Base-by-base conservation (phyloP, 1,140 invertebrate species). In the Ips nitidus region DNA sequence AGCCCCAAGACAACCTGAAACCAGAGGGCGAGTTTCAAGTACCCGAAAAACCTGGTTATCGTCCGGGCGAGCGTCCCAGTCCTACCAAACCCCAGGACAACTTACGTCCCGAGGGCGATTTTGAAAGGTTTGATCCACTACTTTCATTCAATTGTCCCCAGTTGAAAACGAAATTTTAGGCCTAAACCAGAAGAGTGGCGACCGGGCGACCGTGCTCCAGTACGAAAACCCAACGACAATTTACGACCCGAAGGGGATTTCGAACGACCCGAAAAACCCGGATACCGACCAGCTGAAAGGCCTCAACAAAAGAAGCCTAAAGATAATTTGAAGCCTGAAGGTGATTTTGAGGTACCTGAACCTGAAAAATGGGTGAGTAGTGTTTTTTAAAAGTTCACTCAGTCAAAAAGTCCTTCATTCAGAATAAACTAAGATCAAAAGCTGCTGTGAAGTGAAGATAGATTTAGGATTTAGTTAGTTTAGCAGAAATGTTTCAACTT, bases 1-100 rank as follows among this genome's bases (percentile, higher is more conserved):
- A 81, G 73, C 84, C 81, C 47, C 71, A 79, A 50, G 87, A 88
- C 73, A 89, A 89, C 79, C 75, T 87, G 1, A 75, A 75, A 57
- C 82, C 79, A 2, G 85, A 86, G 77, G 85, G 85, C 45, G 81
- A 80, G 64, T 87, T 85, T 79, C 78, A 81, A 72, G 68, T 77
- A 39, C 62, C 57, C 79, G 85, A 38, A 90, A 77, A 1, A 75
- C 80, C 58, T 82, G 86, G 82, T 2, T 78, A 80, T 87, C 86
- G 1, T 82, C 82, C 73, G 86, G 89, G 89, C 88, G 74, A 83
- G 41, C 69, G 88, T 73, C 82, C 86, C 0, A 85, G 87, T 65
- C 80, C 86, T n/a, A 85, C 84, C n/a, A 86, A 85, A 76, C 85
- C 85, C 36, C 78, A 83, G 37, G 82, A 85, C 71, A 87, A 87